Evolutionary conservation across 2,113 vertebrate genomes (phyloP), one percentile per base, ranked within the genome.

Genomic region (Octodon degus): DNA sequence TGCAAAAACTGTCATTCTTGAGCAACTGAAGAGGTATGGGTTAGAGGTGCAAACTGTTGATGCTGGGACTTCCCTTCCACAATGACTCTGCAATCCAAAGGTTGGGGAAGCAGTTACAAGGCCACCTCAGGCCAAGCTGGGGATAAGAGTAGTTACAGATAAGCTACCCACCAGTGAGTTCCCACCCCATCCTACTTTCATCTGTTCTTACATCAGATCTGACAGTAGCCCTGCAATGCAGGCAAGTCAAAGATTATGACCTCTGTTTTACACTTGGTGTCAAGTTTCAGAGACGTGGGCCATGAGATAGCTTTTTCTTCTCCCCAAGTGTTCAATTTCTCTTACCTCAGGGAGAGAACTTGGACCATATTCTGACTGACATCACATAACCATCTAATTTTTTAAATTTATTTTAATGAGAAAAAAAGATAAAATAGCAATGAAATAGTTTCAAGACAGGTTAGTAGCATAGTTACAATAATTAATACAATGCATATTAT

Each of bases 1-100:
- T 97, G 95, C 91, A 98, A 97, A 98, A 97, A 98, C 97, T 90
- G 97, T 96, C 91, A n/a, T 97, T 97, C 91, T 98, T 98, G 93
- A 90, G 97, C 91, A 98, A 98, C 68, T 95, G 68, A 92, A 72
- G 86, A 87, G 80, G 70, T 95, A 91, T 86, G 79, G 85, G 76
- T 53, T 96, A 92, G 50, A 90, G 97, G 90, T 96, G 58, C 96
- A 96, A 96, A 97, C 90, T 96, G 86, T 95, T 96, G 93, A 82
- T 93, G 53, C 93, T 93, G 24, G 17, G 27, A 97, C 97, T 98
- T 98, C 97, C 97, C 58, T 95, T 96, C 90, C 86, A 94, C 93
- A 95, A 93, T 97, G 97, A 98, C 95, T 97, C n/a, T 96, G 97
- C 97, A 97, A 62, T 97, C 68, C 55, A 50, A 77, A 96, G 62